Evolutionary conservation across 92 coral and sea anemone genomes (phyloP).

Genomic region (Siderastrea siderea): DNA sequence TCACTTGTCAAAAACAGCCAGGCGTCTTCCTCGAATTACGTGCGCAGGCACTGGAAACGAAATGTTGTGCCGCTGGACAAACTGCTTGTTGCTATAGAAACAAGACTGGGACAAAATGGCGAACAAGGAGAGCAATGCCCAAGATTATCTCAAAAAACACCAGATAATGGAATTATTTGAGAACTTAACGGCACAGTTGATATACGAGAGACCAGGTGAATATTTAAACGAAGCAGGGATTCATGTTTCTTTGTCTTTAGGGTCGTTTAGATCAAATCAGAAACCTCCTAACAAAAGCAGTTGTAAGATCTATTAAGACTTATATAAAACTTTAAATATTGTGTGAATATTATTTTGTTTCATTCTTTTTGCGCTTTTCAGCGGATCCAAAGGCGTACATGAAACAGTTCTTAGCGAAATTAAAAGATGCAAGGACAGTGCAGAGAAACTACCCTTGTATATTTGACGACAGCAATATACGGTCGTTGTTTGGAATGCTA

Average conservation of each 20-base stretch:
- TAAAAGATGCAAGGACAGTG: slow-evolving; percentile 89
- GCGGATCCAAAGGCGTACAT: slow-evolving; percentile 87
- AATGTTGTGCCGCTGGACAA: slow-evolving; percentile 58
- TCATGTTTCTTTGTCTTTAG: background rate
- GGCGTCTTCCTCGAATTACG: background rate
- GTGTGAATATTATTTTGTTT: background rate
- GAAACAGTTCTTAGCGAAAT: slow-evolving; percentile 82
- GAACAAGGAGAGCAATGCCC: slow-evolving; percentile 81
- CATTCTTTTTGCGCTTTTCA: slow-evolving; percentile 11
- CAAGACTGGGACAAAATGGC: slow-evolving; percentile 79
- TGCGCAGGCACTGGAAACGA: slow-evolving; percentile 12
- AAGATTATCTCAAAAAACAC: slow-evolving; percentile 89
- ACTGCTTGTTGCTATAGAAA: slow-evolving; percentile 60
- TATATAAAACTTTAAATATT: background rate
- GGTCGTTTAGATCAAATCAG: background rate
- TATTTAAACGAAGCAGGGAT: background rate
- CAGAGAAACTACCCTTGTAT: slow-evolving; percentile 91
- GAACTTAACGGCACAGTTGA: slow-evolving; percentile 91
- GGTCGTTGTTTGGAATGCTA: slow-evolving; percentile 93
- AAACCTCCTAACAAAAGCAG: background rate
- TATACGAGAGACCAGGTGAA: slow-evolving; percentile 97
- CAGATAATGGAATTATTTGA: slow-evolving; percentile 91
- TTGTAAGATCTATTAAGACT: background rate
- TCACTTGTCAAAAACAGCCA: background rate
- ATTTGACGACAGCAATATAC: slow-evolving; percentile 91